Percentiles rank a stretch among this genome's conserved stretches.
Evolutionary conservation across 2,888 invertebrate species (phyloP).

Genomic region (Sicus ferrugineus): DNA sequence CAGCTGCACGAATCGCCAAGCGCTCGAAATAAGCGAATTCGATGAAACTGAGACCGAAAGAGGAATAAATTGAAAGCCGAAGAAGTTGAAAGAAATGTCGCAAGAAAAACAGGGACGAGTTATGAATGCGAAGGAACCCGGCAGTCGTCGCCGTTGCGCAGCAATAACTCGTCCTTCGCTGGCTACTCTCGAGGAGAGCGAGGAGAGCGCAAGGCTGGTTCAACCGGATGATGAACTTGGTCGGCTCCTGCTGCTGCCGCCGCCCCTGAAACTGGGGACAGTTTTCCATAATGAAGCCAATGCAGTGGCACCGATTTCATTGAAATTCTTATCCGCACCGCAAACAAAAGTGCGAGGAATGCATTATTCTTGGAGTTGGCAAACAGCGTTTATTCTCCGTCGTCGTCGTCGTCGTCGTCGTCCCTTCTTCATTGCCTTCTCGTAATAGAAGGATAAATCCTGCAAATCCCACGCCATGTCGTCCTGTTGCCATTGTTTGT

Average conservation of each 20-base stretch:
- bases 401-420: too few species aligned
- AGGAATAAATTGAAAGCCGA: not conserved
- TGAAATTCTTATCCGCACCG: slow-evolving; percentile 30
- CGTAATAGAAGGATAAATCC: slow-evolving; percentile 28
- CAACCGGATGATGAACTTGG: too few species aligned
- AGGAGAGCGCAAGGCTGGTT: not conserved
- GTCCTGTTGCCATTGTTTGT: not conserved
- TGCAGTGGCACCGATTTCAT: slow-evolving; percentile 26
- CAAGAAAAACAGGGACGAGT: not conserved
- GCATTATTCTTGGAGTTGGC: slow-evolving; percentile 26
- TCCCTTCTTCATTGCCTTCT: too few species aligned
- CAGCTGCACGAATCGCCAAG: not conserved
- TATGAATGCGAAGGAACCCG: slow-evolving; percentile 9
- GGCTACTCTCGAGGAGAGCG: too few species aligned
- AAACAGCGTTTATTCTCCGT: not conserved
- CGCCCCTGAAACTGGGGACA: not conserved
- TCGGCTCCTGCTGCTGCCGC: not conserved
- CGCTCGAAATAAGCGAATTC: not conserved
- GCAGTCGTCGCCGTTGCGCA: too few species aligned
- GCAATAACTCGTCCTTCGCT: too few species aligned
- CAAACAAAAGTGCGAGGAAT: slow-evolving; percentile 19
- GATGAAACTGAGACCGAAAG: not conserved
- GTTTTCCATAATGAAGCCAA: slow-evolving; percentile 17
- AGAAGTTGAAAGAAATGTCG: not conserved
- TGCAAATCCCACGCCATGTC: not conserved